A percentile compares a stretch with the other conserved stretches of the same genome.
phyloP scores from a whole-genome alignment of 2,113 vertebrate genomes.

The Aegypius monachus region DNA sequence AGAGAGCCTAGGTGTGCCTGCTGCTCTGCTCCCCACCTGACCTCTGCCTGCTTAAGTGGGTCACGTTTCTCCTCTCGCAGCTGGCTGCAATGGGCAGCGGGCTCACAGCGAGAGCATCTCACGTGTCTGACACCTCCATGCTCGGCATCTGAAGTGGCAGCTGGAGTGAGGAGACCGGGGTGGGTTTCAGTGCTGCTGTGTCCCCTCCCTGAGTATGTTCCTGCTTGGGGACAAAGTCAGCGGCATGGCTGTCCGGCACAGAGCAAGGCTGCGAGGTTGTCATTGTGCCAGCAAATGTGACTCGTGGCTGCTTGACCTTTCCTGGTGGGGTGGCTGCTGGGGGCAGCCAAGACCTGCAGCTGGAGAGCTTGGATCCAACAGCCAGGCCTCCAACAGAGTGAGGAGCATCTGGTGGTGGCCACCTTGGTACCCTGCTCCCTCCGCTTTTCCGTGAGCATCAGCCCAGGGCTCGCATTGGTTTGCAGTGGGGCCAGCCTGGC shows the following conservation, averaged over 20 bases:
- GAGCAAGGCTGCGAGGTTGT: background rate
- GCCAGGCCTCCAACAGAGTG: accelerated
- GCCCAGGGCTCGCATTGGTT: accelerated
- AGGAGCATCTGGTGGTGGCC: background rate
- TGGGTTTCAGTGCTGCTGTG: background rate
- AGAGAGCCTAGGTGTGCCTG: background rate
- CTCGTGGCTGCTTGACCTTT: background rate
- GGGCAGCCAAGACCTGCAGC: background rate
- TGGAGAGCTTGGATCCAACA: background rate
- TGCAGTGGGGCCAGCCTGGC: background rate
- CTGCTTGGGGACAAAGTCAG: background rate
- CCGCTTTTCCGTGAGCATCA: accelerated
- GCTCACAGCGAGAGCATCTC: background rate
- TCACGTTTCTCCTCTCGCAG: background rate
- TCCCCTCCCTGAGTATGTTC: background rate
- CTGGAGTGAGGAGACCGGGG: background rate
- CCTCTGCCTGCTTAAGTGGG: background rate
- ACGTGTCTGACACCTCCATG: background rate
- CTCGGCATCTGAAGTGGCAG: background rate
- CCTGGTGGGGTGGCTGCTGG: background rate
- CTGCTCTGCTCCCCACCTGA: background rate
- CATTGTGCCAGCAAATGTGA: accelerated
- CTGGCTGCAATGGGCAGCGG: background rate
- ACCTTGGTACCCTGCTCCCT: background rate
- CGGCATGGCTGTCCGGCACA: background rate